These are phyloP conservation scores for Bucco capensis DNA, from an alignment of 2,113 vertebrate genomes.

Conservation along the genomic window DNA sequence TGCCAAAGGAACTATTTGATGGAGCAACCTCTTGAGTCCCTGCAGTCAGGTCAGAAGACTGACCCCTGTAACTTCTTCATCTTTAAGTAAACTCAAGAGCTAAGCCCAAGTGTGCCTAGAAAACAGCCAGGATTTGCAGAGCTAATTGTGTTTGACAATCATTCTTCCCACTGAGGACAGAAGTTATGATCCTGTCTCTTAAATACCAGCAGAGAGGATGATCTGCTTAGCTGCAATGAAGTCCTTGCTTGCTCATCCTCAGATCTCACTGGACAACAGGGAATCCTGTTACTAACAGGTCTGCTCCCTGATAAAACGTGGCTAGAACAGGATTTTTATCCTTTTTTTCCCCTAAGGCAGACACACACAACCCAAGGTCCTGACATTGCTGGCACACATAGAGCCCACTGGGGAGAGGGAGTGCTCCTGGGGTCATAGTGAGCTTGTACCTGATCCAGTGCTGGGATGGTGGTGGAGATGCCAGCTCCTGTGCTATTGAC, in stretches of 20 bases:
- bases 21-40: background rate
- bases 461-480: background rate
- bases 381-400: background rate
- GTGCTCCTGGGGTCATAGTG: background rate
- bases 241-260: background rate
- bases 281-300: background rate
- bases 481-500: background rate
- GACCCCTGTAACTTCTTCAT: background rate
- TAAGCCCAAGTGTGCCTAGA: background rate
- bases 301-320: background rate
- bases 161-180: background rate
- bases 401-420: background rate
- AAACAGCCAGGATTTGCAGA: background rate
- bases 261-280: background rate
- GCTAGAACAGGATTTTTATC: background rate
- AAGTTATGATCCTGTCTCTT: slow-evolving; percentile 19
- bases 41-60: background rate
- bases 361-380: background rate
- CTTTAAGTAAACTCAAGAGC: background rate
- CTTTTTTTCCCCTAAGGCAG: background rate
- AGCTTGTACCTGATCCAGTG: background rate
- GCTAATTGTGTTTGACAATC: slow-evolving; percentile 20
- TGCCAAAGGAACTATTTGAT: background rate
- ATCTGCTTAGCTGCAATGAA: slow-evolving; percentile 7
- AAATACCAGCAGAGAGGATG: background rate